Base-by-base conservation (phyloP, 2,113 vertebrate genomes). In the Motacilla tschutschensis region DNA sequence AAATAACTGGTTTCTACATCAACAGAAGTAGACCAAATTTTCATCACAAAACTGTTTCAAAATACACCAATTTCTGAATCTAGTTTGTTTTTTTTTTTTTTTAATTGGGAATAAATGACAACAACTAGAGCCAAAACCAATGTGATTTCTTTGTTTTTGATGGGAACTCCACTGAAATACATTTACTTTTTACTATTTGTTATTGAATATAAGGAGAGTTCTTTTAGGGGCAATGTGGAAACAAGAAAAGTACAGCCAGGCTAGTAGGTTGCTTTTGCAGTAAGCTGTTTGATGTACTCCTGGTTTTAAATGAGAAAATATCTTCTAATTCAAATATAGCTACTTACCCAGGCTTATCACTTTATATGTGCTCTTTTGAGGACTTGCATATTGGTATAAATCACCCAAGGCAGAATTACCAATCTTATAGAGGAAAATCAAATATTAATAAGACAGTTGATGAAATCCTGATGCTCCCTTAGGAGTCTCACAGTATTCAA, bases 371-470 rank as follows among this genome's bases (percentile, higher is more conserved):
- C 8, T 75, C 5, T 84, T 81, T 36, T 66, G 35, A 58, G 33
- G 28, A 64, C 44, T 76, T 41, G 6, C 8, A 38, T 75, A 77
- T 91, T 91, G 2, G 0, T 67, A 74, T 36, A 84, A 73, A 70
- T 88, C 19, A 85, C 20, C 22, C 40, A 90, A 66, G 67, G 15
- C 26, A 69, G 14, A 21, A 62, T 73, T 85, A 65, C 3, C 8
- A 66, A 63, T 85, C 85, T 78, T 72, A 54, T 17, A 67, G 26
- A 63, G 26, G 77, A 91, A 93, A 79, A 88, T 77, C 10, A 85
- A 82, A 84, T 77, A 83, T 73, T 94, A 90, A 84, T 85, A 79
- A 50, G 25, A 72, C 6, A 71, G 33, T 6, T 19, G 12, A 87
- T 4, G 17, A 22, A 70, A 87, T 63, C 53, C 13, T 46, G 12